These are phyloP conservation scores for Spodoptera exigua DNA, from an alignment of 2,888 invertebrate species.

Conservation along the genomic window DNA sequence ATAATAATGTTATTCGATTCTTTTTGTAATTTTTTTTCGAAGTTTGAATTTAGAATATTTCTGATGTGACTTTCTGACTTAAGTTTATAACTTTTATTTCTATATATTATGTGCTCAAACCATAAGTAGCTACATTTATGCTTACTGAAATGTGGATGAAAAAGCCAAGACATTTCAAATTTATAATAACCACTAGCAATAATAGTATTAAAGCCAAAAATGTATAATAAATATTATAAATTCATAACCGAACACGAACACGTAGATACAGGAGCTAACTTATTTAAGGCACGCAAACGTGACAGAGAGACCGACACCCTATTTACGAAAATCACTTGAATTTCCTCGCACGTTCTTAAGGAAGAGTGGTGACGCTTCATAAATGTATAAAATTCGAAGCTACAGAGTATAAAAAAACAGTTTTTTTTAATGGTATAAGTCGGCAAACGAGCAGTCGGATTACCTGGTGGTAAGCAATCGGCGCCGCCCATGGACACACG, in stretches of 20 bases:
- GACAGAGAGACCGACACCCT: constrained; percentile 17
- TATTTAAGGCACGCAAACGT: constrained; percentile 35
- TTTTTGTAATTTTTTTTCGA: constrained; percentile 6
- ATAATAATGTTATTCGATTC: constrained; percentile 24
- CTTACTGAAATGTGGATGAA: not conserved
- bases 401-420: too few species aligned
- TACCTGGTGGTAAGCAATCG: too few species aligned
- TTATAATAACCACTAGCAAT: too few species aligned
- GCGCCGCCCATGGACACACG: too few species aligned
- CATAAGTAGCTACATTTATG: too few species aligned
- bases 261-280: constrained; percentile 18
- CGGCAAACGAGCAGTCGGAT: too few species aligned
- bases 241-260: constrained; percentile 22
- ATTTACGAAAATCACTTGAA: constrained; percentile 11
- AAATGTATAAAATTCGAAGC: constrained; percentile 37
- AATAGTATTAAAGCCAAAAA: constrained; percentile 17
- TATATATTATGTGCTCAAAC: too few species aligned
- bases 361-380: constrained; percentile 40
- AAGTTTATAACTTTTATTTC: constrained; percentile 6
- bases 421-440: too few species aligned
- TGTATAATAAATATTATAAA: constrained; percentile 23
- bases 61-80: constrained; percentile 6
- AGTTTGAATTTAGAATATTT: constrained; percentile 8
- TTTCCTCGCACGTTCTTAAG: constrained; percentile 38
- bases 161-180: too few species aligned